Evolutionary conservation across 2,888 invertebrate genomes (phyloP), one percentile per base, ranked within the genome.

Genomic region (Iselma pallidipennis): DNA sequence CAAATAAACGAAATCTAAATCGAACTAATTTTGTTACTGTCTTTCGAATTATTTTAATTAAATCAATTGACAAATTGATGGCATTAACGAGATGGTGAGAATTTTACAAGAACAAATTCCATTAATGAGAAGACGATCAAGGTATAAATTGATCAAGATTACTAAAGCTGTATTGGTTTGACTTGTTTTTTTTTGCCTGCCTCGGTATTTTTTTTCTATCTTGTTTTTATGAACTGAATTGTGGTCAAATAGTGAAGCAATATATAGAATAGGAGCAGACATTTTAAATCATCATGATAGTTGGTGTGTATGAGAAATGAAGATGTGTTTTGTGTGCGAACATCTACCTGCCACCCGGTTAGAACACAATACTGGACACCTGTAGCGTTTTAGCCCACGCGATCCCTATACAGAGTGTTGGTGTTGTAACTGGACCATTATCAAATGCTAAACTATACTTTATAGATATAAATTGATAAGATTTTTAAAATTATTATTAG

Each of bases 31-130:
- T 74, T 72, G 72, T 67, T 71, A 56, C 76, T 73, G 76, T 78
- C 76, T 65, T 67, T 71, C 69, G 71, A 77, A 77, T 79, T 76
- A 78, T 78, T 80, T 78, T 79, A 80, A 80, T 79, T 79, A 78
- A 75, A 75, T 69, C 66, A 66, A 69, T 72, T 78, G 78, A 79
- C 79, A 79, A 79, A 79, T 80, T 78, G 77, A 75, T 75, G 45
- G 16, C 16, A 37, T 37, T 31, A 16, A 37, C 45, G 10, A n/a
- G n/a, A n/a, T n/a, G n/a, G n/a, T n/a, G n/a, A n/a, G 19, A 10
- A 21, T 21, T 45, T 60, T 60, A 57, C 45, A 54, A 49, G 31
- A 57, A 63, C 55, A 52, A 52, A 56, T 56, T 45, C 21, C 45
- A 10, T 4, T 45, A 45, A 45, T 37, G 37, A 37, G 16, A n/a